Conservation (phyloP, 2,888 invertebrate genomes). For the Euplagia quadripunctaria region DNA sequence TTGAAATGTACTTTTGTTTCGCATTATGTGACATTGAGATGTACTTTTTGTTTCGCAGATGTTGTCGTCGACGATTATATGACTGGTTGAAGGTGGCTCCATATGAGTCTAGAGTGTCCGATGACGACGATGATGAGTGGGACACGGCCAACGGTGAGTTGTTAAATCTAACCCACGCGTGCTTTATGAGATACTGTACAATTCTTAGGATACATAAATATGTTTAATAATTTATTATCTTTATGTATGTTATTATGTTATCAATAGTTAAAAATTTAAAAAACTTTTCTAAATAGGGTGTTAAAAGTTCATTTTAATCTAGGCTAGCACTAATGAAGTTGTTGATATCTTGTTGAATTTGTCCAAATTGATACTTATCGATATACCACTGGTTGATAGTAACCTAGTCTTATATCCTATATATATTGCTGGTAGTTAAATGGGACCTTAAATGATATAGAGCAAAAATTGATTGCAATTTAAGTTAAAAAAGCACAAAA, state of each 20-base stretch:
- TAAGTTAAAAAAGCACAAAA: too few species aligned
- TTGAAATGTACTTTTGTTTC: not conserved
- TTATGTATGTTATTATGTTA: not conserved
- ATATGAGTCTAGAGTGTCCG: slow-evolving; percentile 88
- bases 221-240: not conserved
- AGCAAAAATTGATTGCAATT: too few species aligned
- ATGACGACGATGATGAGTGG: slow-evolving; percentile 97
- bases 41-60: slow-evolving; percentile 62
- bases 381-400: too few species aligned
- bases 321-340: too few species aligned
- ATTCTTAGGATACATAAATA: not conserved
- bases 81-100: slow-evolving; percentile 97
- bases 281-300: too few species aligned
- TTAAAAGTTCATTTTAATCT: too few species aligned
- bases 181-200: not conserved
- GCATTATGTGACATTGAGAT: too few species aligned
- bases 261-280: not conserved
- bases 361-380: too few species aligned
- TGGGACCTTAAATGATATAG: too few species aligned
- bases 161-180: not conserved
- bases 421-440: too few species aligned
- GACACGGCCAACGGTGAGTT: slow-evolving; percentile 89
- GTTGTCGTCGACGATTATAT: slow-evolving; percentile 95
- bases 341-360: not conserved
- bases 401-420: too few species aligned